Conservation (phyloP, 1,140 invertebrate species). For the Metaphire vulgaris region DNA sequence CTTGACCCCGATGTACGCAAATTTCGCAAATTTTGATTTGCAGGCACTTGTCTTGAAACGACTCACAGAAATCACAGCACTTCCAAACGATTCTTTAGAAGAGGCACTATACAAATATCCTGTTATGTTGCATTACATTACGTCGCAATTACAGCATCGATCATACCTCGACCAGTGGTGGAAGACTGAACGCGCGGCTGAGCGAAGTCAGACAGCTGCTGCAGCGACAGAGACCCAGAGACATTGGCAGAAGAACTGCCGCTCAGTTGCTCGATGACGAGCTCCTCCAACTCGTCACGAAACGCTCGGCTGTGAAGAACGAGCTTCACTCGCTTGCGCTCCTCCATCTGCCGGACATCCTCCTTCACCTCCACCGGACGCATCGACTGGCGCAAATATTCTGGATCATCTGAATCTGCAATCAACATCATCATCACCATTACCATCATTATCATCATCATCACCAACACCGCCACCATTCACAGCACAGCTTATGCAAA, state of each 20-base stretch:
- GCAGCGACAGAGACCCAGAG: conserved; percentile 72
- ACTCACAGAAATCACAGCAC: too few species aligned
- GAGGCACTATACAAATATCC: too few species aligned
- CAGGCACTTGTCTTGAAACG: too few species aligned
- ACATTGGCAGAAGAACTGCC: conserved; percentile 54
- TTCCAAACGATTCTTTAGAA: too few species aligned
- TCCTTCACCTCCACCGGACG: conserved; percentile 61
- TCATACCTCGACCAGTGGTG: background rate
- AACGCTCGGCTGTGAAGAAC: conserved; percentile 89
- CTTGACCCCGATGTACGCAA: too few species aligned
- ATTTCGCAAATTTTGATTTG: too few species aligned
- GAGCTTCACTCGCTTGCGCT: conserved; percentile 86
- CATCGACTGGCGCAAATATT: conserved; percentile 54
- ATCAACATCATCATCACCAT: background rate
- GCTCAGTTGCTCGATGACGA: conserved; percentile 65
- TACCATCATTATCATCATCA: too few species aligned
- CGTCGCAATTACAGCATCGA: too few species aligned
- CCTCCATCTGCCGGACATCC: conserved; percentile 95
- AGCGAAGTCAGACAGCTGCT: conserved; percentile 78
- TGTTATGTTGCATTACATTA: too few species aligned
- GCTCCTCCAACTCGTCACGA: conserved; percentile 91
- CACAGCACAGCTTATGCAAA: too few species aligned
- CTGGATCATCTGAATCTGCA: conserved; percentile 56
- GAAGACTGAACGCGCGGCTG: conserved; percentile 37
- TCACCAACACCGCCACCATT: too few species aligned